Percentiles rank a stretch among this genome's conserved stretches.
Evolutionary conservation across 2,797 vertebrate genomes (phyloP).

Genomic region (Myioborus melanocephalus): DNA sequence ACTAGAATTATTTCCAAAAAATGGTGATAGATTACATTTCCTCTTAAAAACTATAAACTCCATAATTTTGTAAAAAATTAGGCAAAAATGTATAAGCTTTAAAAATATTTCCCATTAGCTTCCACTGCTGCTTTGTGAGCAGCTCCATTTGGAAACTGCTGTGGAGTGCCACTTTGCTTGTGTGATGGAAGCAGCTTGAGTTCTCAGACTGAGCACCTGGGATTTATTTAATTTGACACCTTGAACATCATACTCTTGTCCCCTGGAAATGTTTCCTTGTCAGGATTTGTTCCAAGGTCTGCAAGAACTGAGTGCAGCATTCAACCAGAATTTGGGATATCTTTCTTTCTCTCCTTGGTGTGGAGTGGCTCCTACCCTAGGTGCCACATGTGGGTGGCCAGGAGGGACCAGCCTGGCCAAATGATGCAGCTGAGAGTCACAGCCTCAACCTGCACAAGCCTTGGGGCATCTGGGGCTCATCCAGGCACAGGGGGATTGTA

Average conservation of each 20-base stretch:
- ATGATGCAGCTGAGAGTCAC: neutral
- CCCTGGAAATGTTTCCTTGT: neutral
- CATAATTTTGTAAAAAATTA: neutral
- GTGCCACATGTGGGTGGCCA: neutral
- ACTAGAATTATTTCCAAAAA: neutral
- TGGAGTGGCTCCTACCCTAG: accelerated
- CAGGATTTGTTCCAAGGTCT: neutral
- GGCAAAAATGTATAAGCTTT: neutral
- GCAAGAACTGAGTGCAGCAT: neutral
- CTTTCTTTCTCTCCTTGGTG: neutral
- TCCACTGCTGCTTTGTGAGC: neutral
- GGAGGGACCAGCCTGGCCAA: neutral
- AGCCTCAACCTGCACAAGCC: neutral
- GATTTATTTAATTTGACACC: neutral
- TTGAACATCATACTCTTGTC: neutral
- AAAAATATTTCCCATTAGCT: neutral
- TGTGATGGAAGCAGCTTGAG: neutral
- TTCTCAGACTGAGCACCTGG: neutral
- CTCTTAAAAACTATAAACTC: neutral
- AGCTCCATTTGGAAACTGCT: neutral
- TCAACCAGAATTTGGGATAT: neutral
- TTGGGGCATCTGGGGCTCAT: conserved; percentile 19
- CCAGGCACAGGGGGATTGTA: conserved; percentile 35
- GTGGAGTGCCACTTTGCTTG: neutral
- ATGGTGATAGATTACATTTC: neutral